A percentile compares a stretch with the other conserved stretches of the same genome.
These are phyloP conservation scores for Lagopus leucura DNA, from an alignment of 2,113 vertebrate genomes.

Conservation along the genomic window DNA sequence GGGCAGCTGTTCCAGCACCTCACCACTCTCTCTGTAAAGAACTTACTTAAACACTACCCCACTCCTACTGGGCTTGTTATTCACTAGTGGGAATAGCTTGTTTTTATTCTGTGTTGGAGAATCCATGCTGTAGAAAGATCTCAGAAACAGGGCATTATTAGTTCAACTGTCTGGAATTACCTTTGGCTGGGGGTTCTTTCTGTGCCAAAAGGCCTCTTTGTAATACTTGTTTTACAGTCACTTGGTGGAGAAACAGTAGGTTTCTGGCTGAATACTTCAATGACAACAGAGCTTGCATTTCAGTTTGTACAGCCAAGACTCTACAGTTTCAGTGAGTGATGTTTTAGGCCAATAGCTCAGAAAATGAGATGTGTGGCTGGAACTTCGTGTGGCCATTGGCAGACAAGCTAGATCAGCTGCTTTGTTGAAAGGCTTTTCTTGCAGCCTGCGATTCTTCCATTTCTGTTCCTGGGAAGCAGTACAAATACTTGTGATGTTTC, in stretches of 20 bases:
- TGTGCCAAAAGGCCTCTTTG: neutral
- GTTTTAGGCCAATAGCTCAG: slow-evolving; percentile 2
- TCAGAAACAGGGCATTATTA: neutral
- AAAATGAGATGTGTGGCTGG: neutral
- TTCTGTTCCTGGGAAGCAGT: slow-evolving; percentile 48
- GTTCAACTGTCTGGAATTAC: neutral
- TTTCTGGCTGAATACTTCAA: neutral
- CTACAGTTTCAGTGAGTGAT: neutral
- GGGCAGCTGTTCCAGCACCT: too few species aligned
- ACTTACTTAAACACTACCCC: too few species aligned
- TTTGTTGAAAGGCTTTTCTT: slow-evolving; percentile 19
- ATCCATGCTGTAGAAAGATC: neutral
- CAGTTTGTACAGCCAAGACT: slow-evolving; percentile 9
- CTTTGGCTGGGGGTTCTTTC: neutral
- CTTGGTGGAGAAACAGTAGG: neutral
- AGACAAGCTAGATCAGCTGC: neutral
- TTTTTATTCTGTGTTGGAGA: neutral
- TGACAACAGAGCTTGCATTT: neutral
- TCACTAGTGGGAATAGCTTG: neutral
- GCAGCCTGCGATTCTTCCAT: neutral
- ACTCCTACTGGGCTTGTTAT: too few species aligned
- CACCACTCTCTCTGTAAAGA: too few species aligned
- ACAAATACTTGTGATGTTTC: slow-evolving; percentile 33
- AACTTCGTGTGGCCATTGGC: neutral
- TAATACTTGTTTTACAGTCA: neutral